Conservation (phyloP, 2,888 invertebrate genomes). For the Netelia virgata region DNA sequence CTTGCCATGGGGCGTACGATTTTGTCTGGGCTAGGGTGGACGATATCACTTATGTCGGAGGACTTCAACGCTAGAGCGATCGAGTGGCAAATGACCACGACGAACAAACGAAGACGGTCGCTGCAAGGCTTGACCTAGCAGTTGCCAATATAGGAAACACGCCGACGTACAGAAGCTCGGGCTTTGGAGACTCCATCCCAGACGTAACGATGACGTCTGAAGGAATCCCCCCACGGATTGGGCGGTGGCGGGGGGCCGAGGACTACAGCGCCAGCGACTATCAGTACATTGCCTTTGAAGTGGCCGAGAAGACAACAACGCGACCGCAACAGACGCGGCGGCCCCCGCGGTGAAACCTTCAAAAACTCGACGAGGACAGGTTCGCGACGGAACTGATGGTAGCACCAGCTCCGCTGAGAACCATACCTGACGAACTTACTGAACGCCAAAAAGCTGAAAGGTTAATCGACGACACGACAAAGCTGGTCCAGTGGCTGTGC, state of each 20-base stretch:
- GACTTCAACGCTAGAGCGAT: conserved; percentile 67
- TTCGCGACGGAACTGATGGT: background rate
- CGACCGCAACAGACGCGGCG: background rate
- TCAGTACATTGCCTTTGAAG: conserved; percentile 36
- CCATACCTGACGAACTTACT: background rate
- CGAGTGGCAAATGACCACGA: conserved; percentile 65
- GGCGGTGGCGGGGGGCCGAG: conserved; percentile 1
- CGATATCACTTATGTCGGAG: conserved; percentile 16
- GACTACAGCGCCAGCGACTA: conserved; percentile 27
- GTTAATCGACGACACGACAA: background rate
- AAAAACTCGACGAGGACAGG: conserved; percentile 5
- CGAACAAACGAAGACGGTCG: conserved; percentile 61
- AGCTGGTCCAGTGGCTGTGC: background rate
- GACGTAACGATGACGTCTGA: conserved; percentile 11
- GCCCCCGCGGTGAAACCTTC: conserved; percentile 12
- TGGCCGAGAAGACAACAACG: background rate
- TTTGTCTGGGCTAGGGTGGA: background rate
- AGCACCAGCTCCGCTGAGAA: background rate
- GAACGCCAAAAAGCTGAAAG: background rate
- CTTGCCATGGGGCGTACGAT: background rate
- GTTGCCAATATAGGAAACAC: conserved; percentile 56
- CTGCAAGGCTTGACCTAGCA: conserved; percentile 61
- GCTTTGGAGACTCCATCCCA: conserved; percentile 31
- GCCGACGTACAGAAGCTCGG: conserved; percentile 54
- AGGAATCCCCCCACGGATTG: background rate